These are phyloP conservation scores for Pecten maximus DNA, from an alignment of 2,888 invertebrate species.

Conservation along the genomic window DNA sequence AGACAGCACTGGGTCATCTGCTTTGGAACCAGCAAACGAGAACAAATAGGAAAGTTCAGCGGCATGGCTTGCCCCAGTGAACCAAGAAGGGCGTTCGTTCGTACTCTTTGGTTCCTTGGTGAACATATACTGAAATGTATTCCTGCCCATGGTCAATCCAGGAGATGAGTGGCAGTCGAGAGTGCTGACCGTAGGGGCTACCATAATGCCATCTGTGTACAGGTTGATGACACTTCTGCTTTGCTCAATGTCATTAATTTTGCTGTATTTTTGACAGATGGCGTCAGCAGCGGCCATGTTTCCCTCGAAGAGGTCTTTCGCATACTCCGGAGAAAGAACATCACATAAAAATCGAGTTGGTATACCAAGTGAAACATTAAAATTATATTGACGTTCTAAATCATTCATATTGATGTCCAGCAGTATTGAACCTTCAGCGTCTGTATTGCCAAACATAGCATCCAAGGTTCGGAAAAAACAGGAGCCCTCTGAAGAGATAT, in stretches of 20 bases:
- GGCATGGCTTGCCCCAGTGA: slow-evolving; percentile 24
- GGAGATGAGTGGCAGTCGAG: not conserved
- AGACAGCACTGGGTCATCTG: not conserved
- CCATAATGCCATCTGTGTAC: not conserved
- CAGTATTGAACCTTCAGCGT: too few species aligned
- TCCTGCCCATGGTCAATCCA: not conserved
- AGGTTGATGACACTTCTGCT: not conserved
- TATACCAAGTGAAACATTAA: too few species aligned
- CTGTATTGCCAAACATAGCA: too few species aligned
- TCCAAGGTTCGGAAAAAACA: too few species aligned
- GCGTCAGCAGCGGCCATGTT: not conserved
- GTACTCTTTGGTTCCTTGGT: not conserved
- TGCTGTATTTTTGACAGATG: not conserved
- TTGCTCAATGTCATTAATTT: not conserved
- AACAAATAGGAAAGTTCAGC: not conserved
- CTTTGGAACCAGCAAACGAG: not conserved
- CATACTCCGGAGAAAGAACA: not conserved
- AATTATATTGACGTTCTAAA: too few species aligned
- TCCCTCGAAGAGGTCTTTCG: not conserved
- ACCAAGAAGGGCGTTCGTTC: not conserved
- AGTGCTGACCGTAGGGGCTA: not conserved
- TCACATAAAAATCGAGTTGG: not conserved
- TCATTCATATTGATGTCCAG: too few species aligned
- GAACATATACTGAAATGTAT: not conserved
- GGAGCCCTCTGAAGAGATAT: too few species aligned